Evolutionary conservation across 2,888 invertebrate species (phyloP), one percentile per base, ranked within the genome.

Genomic region (Poecilus cupreus): DNA sequence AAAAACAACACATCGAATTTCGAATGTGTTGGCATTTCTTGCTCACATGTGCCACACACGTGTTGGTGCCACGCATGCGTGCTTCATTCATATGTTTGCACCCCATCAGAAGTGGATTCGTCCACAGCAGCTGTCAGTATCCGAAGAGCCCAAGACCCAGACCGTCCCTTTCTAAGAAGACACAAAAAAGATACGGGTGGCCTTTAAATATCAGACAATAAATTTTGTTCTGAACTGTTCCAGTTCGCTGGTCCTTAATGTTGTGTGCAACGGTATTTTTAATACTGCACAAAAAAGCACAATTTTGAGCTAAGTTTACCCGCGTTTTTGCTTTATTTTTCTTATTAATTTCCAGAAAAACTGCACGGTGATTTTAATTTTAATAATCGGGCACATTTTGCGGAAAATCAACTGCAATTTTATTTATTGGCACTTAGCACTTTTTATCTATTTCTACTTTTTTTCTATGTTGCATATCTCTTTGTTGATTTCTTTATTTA

Each of bases 121-220:
- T 13, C 24, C 26, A 6, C 60, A 60, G 22, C 64, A 37, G 64
- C 64, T 37, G 20, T 32, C 18, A 68, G 37, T 32, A 39, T 8
- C 64, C 51, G n/a, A 13, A 51, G 13, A 51, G 10, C 51, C 3
- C 13, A 51, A 10, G 6, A 18, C 51, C 3, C 13, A 51, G 18
- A 18, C 0, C 37, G 37, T 37, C 64, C 39, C 64, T 68, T 54
- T 68, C 64, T 68, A 8, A 68, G 64, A 68, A 68, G 51, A 51
- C 39, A 68, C 60, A 72, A 72, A 72, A 72, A 72, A 72, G 72
- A 72, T 72, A 72, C 72, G 72, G 72, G 72, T 72, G 72, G 72
- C 72, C 72, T 72, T n/a, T 46, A 43, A 43, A 72, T 22, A 46
- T 46, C 72, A 49, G 18, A 68, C 72, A 46, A 72, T 72, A 43